Evolutionary conservation across 2,797 vertebrate genomes (phyloP).

Genomic region (Arrhamphus sclerolepis): DNA sequence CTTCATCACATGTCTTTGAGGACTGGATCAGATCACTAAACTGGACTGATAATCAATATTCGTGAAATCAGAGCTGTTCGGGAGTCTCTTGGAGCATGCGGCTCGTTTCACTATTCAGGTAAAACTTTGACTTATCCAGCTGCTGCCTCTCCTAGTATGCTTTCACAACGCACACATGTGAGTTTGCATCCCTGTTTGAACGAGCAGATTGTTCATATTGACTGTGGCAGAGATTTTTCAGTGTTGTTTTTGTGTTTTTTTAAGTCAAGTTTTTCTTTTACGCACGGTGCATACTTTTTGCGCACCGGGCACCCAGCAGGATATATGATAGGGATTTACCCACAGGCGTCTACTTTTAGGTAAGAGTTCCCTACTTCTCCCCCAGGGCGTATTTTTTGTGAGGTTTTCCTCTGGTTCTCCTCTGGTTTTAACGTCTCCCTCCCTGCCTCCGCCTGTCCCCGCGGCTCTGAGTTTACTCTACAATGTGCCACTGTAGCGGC

Average conservation of each 20-base stretch:
- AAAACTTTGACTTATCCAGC: slow-evolving; percentile 56
- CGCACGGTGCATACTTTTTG: slow-evolving; percentile 47
- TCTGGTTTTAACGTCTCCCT: slow-evolving; percentile 16
- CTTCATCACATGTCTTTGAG: slow-evolving; percentile 50
- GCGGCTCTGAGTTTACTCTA: slow-evolving; percentile 49
- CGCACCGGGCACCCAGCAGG: slow-evolving; percentile 38
- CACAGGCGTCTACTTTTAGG: slow-evolving; percentile 37
- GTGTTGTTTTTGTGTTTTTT: slow-evolving; percentile 7
- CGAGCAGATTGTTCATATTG: background rate
- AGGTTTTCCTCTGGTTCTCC: slow-evolving; percentile 22
- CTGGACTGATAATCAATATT: slow-evolving; percentile 42
- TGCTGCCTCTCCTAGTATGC: slow-evolving; percentile 27
- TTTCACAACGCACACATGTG: slow-evolving; percentile 27
- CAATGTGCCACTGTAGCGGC: slow-evolving; percentile 73
- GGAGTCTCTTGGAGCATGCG: slow-evolving; percentile 68
- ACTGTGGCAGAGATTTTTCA: no score
- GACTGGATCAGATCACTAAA: slow-evolving; percentile 24
- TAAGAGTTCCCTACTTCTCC: slow-evolving; percentile 16
- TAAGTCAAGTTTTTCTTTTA: slow-evolving; percentile 55
- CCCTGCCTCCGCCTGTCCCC: slow-evolving; percentile 16
- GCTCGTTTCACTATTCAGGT: slow-evolving; percentile 76
- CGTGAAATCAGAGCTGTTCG: slow-evolving; percentile 21
- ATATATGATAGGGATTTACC: slow-evolving; percentile 50
- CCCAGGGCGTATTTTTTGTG: slow-evolving; percentile 39
- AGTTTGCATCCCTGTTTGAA: slow-evolving; percentile 15